Evolutionary conservation across 2,888 invertebrate species (phyloP).

Genomic region (Plebejus argus): DNA sequence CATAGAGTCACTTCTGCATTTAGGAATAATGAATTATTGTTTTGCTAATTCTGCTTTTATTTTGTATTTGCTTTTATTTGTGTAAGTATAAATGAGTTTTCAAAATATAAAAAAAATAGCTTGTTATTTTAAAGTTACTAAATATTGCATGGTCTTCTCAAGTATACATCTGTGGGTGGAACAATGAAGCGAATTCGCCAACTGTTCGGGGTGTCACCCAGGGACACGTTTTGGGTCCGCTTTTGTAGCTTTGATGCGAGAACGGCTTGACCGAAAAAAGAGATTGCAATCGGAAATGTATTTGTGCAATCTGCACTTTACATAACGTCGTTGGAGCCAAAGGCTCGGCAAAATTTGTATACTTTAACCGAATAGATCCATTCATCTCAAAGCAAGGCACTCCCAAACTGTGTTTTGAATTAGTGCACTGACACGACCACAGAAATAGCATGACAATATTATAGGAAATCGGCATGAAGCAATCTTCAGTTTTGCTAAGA

Average conservation of each 20-base stretch:
- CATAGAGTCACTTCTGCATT: no score
- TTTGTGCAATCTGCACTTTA: conserved; percentile 9
- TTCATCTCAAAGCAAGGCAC: no score
- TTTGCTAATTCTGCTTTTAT: no score
- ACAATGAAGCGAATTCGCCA: conserved; percentile 29
- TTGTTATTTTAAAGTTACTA: not conserved
- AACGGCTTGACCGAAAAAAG: conserved; percentile 18
- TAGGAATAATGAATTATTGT: no score
- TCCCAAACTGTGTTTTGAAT: not conserved
- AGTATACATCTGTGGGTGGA: not conserved
- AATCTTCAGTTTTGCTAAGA: no score
- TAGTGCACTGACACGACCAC: no score
- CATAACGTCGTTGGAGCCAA: not conserved
- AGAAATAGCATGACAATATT: no score
- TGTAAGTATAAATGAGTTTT: no score
- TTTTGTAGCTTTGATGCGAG: conserved; percentile 24
- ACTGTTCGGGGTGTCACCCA: conserved; percentile 29
- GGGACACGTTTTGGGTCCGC: conserved; percentile 18
- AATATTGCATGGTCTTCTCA: not conserved
- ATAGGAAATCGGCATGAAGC: no score
- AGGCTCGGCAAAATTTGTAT: not conserved
- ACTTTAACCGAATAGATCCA: not conserved
- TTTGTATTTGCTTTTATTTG: no score
- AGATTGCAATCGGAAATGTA: conserved; percentile 2
- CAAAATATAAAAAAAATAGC: no score